Percentiles rank a stretch among this genome's conserved stretches.
Evolutionary conservation across 2,797 vertebrate species (phyloP).

Genomic region (Molothrus ater): DNA sequence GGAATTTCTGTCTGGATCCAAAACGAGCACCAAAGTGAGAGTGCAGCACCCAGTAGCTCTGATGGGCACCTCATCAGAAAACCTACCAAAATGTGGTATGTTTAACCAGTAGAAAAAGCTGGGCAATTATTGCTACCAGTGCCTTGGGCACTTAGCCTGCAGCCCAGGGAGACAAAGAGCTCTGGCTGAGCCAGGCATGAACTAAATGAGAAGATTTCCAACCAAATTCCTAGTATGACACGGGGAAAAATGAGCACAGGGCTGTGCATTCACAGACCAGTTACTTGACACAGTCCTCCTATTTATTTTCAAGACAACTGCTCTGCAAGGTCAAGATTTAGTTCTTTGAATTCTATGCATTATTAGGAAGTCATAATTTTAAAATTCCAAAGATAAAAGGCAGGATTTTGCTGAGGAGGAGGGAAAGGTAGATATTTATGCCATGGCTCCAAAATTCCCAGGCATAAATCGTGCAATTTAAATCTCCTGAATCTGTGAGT

Average conservation of each 20-base stretch:
- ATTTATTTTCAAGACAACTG: neutral
- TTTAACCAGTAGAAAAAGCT: neutral
- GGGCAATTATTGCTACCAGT: neutral
- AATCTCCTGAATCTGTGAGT: conserved; percentile 30
- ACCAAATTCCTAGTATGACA: too few species aligned
- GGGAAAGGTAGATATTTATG: neutral
- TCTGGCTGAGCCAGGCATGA: neutral
- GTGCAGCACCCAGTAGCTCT: neutral
- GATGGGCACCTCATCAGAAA: neutral
- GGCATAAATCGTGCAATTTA: conserved; percentile 31
- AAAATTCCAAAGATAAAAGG: conserved; percentile 21
- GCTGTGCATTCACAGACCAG: neutral
- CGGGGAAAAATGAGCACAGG: neutral
- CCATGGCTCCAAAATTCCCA: conserved; percentile 1
- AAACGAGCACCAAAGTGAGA: neutral
- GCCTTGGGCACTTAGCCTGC: neutral
- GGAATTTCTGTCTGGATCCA: neutral
- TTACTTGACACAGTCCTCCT: neutral
- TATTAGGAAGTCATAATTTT: conserved; percentile 41
- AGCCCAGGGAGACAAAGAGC: neutral
- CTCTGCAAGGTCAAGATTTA: conserved; percentile 11
- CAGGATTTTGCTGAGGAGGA: neutral
- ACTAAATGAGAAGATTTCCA: neutral
- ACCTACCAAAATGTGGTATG: neutral
- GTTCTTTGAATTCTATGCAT: neutral